A percentile compares a stretch with the other conserved stretches of the same genome.
phyloP scores from a whole-genome alignment of 2,113 vertebrate genomes.

The Riparia riparia region DNA sequence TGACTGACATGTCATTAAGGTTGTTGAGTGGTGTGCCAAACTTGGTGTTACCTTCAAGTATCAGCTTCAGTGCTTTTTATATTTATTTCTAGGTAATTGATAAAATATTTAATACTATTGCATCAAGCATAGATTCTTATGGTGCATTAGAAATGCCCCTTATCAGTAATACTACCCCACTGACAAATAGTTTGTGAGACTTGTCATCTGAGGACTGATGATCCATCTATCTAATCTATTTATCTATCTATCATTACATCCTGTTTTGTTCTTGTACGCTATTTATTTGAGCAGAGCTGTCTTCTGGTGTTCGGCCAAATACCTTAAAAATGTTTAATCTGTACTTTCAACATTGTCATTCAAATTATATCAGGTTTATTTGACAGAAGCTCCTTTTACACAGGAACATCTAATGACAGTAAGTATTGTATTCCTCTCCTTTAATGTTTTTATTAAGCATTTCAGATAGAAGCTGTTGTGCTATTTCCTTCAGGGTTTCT shows the following conservation, averaged over 20 bases:
- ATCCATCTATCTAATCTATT: fast-evolving
- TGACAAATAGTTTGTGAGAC: not conserved
- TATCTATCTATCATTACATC: not conserved
- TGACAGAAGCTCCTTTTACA: not conserved
- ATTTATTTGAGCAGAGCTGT: not conserved
- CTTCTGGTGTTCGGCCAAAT: not conserved
- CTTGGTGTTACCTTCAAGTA: not conserved
- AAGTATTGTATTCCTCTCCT: conserved; percentile 9
- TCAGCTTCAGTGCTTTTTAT: not conserved
- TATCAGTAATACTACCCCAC: not conserved
- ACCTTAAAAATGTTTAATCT: not conserved
- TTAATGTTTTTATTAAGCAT: conserved; percentile 46
- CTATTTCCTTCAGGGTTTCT: not conserved
- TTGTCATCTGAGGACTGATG: not conserved
- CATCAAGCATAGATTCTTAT: not conserved
- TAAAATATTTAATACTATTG: not conserved
- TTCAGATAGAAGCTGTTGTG: not conserved
- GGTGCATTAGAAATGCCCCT: not conserved
- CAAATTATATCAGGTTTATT: conserved; percentile 1
- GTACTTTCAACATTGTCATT: not conserved
- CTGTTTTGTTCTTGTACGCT: not conserved
- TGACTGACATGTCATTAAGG: not conserved
- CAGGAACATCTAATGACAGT: conserved; percentile 7
- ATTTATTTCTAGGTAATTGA: not conserved
- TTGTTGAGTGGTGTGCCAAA: not conserved